Evolutionary conservation across 2,888 invertebrate genomes (phyloP), one percentile per base, ranked within the genome.

Genomic region (Acrobasis consociella): DNA sequence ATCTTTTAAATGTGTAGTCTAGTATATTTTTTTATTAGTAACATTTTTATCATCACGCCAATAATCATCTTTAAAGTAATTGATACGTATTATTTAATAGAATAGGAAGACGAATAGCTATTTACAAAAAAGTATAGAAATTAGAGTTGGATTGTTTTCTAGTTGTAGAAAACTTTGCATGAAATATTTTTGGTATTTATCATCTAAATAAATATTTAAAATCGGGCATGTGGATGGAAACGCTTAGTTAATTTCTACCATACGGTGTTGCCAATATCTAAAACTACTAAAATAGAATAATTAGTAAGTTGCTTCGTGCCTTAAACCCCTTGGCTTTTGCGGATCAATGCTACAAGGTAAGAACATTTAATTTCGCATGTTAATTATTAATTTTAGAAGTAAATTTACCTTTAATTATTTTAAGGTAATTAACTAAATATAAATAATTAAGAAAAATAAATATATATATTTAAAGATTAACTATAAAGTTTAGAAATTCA

Each of bases 231-330:
- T 11, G 56, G 56, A 56, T 13, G 9, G 5, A 55, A 8, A 61
- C n/a, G 17, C 58, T 50, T 50, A 63, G n/a, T 60, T 63, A 62
- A 55, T 66, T 62, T 67, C 39, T 68, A 61, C 61, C 46, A 67
- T 66, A 51, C 17, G 58, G 63, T 52, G 17, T 56, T 56, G 39
- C 55, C 39, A 39, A 16, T 11, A 39, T 39, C 37, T 15, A 70
- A 73, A 73, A 64, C 68, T 80, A 79, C 78, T 76, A 78, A 76
- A 75, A 65, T 76, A 65, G 76, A 22, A 56, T 22, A 15, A 55
- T 15, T 82, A 83, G 78, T 76, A 78, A 74, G 69, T 70, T 13
- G 81, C 82, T 82, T 82, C 60, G 71, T 70, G 82, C 82, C 81
- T 83, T 72, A 70, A 74, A 75, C 68, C 59, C 71, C 71, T 72